Conservation (phyloP, 2,888 invertebrate genomes). For the Druceiella hillmani region DNA sequence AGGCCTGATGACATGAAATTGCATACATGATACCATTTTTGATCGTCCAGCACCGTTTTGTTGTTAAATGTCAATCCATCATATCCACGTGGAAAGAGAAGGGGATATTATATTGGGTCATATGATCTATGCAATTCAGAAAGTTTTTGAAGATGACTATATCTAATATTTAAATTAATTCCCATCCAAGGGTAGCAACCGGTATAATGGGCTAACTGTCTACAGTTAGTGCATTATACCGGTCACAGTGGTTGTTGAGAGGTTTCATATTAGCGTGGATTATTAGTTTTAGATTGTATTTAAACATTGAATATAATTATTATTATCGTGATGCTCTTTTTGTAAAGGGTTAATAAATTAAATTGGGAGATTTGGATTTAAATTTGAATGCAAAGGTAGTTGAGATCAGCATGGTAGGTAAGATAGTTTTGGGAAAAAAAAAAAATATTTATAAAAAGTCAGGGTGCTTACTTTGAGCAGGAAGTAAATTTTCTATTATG, state of each 20-base stretch:
- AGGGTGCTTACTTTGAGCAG: neutral
- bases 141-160: constrained; percentile 14
- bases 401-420: no score
- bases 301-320: no score
- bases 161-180: constrained; percentile 18
- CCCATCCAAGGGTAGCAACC: constrained; percentile 16
- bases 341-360: constrained; percentile 4
- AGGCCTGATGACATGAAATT: constrained; percentile 14
- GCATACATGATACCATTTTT: constrained; percentile 18
- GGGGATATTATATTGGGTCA: constrained; percentile 30
- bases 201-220: constrained; percentile 25
- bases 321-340: no score
- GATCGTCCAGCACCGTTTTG: constrained; percentile 10
- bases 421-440: constrained; percentile 6
- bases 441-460: neutral
- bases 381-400: neutral
- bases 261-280: constrained; percentile 8
- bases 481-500: neutral
- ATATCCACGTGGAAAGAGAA: constrained; percentile 9
- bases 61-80: constrained; percentile 18
- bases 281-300: neutral
- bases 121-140: constrained; percentile 25
- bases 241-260: constrained; percentile 10
- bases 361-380: neutral
- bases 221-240: constrained; percentile 23